Evolutionary conservation across 2,797 vertebrate genomes (phyloP), one percentile per base, ranked within the genome.

Genomic region (Eutrigla gurnardus): DNA sequence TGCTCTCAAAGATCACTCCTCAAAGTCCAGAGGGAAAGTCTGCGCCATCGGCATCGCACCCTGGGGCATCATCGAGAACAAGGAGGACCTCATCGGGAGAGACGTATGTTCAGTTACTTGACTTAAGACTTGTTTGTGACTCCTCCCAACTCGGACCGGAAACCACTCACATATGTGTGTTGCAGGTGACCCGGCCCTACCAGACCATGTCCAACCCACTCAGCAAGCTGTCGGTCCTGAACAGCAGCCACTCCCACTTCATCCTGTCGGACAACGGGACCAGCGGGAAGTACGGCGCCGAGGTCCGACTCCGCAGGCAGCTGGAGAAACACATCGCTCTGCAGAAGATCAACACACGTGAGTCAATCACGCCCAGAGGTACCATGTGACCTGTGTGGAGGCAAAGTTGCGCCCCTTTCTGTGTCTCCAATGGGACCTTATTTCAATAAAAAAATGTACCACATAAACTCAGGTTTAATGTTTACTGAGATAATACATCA

Each of bases 291-390:
- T 99, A 99, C 0, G 98, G 98, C 0, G 96, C 98, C 0, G 98
- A 99, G 93, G 96, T 96, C 3, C 95, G 95, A 63, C 93, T 99
- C 25, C 96, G 98, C 0, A 94, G 97, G 2, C 97, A 97, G 88
- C 83, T 99, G 92, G 98, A 99, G 88, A 99, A 98, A 46, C 97
- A 99, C 85, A 97, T 99, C 76, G 96, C 97, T 3, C 95, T 99
- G 74, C 98, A 99, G 94, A 99, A 99, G 91, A 99, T 99, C 78
- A 99, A 99, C 91, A 99, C 97, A 0, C 94, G 98, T 99, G 90
- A 96, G 97, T 96, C 11, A 9, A 15, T 1, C 14, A 53, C 49
- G n/a, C 7, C n/a, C 25, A 4, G 33, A 2, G 46, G 32, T n/a
- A 49, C 2, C 39, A 43, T 47, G 45, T 47, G 45, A 47, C 45